Conservation (phyloP, 1,140 invertebrate genomes). For the Drosophila burlai region DNA sequence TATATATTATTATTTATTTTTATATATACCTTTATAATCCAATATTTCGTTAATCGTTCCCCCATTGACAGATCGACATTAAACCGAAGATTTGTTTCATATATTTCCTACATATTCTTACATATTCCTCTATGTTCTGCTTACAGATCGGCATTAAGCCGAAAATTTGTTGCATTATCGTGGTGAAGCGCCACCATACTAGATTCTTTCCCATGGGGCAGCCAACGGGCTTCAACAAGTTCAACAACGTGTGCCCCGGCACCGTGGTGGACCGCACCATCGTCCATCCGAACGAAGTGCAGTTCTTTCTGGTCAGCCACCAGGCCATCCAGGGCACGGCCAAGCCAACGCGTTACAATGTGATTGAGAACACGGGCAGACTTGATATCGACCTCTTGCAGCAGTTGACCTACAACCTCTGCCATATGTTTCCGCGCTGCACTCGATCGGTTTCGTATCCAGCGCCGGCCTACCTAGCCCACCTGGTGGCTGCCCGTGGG, state of each 20-base stretch:
- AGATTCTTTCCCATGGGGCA: slow-evolving; percentile 88
- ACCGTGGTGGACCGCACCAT: slow-evolving; percentile 92
- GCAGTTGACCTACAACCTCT: slow-evolving; percentile 93
- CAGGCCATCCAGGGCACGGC: slow-evolving; percentile 92
- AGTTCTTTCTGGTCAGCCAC: slow-evolving; percentile 93
- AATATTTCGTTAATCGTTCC: too few species aligned
- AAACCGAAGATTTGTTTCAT: too few species aligned
- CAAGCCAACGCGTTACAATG: slow-evolving; percentile 94
- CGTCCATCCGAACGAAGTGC: slow-evolving; percentile 92
- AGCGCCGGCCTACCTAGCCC: slow-evolving; percentile 97
- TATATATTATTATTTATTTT: too few species aligned
- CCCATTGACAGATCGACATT: too few species aligned
- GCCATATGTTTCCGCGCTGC: slow-evolving; percentile 95
- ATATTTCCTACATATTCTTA: neutral
- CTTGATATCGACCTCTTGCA: slow-evolving; percentile 92
- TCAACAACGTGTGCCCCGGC: slow-evolving; percentile 92
- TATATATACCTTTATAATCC: too few species aligned
- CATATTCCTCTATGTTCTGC: too few species aligned
- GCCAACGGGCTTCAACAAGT: slow-evolving; percentile 83
- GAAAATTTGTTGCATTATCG: slow-evolving; percentile 92
- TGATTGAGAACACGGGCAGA: slow-evolving; percentile 92
- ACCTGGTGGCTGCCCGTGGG: slow-evolving; percentile 94
- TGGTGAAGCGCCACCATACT: slow-evolving; percentile 96
- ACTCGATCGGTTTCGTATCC: slow-evolving; percentile 95
- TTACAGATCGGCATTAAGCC: slow-evolving; percentile 84